Evolutionary conservation across 1,140 invertebrate genomes (phyloP).

Genomic region (Drosophila ambigua): DNA sequence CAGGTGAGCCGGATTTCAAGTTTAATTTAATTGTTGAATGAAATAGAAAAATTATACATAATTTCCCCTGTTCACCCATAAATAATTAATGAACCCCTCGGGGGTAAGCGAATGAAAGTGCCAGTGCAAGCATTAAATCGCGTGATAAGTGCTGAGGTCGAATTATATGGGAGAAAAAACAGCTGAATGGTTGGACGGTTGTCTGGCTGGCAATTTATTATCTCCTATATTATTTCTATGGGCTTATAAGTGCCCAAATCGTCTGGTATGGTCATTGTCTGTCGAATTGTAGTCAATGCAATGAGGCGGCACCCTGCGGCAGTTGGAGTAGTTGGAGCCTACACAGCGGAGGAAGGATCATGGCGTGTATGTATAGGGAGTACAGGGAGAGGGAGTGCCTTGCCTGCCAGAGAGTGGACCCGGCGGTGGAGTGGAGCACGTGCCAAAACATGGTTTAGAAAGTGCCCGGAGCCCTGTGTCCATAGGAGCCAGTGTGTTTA

Average conservation of each 20-base stretch:
- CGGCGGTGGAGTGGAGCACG: conserved; percentile 21
- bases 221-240: conserved; percentile 11
- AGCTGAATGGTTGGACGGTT: background rate
- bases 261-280: conserved; percentile 25
- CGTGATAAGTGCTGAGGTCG: conserved; percentile 43
- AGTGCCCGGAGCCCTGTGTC: conserved; percentile 38
- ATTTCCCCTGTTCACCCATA: conserved; percentile 37
- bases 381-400: background rate
- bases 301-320: conserved; percentile 23
- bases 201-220: background rate
- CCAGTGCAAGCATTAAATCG: conserved; percentile 28
- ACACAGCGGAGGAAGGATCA: background rate
- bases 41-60: conserved; percentile 45
- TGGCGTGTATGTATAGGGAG: no score
- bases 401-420: background rate
- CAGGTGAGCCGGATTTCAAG: conserved; percentile 30
- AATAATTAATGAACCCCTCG: conserved; percentile 45
- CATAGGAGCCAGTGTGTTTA: conserved; percentile 26
- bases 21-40: conserved; percentile 63
- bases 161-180: conserved; percentile 3
- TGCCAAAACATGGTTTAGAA: conserved; percentile 51
- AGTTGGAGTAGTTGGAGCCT: conserved; percentile 11
- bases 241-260: conserved; percentile 31
- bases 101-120: conserved; percentile 51
- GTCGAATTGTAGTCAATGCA: conserved; percentile 22